Base-by-base conservation (phyloP, 2,797 vertebrate genomes). In the Hippocampus kuda region DNA sequence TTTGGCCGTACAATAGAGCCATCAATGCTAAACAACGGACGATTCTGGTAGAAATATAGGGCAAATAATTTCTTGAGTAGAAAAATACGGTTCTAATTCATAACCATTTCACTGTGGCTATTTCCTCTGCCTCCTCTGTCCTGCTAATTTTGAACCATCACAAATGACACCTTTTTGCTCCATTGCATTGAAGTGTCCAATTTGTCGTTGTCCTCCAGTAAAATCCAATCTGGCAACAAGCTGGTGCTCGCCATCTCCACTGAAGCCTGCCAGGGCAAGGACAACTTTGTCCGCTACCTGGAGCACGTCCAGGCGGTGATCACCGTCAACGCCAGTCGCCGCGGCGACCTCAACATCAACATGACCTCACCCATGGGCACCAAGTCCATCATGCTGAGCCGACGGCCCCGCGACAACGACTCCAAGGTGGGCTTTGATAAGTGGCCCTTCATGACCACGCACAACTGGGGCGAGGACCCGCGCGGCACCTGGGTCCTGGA, bases 361-460 rank as follows among this genome's bases (percentile, higher is more conserved):
- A 95, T 99, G 95, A 99, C 97, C 41, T 99, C 97, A 0, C 97
- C 97, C 0, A 97, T 94, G 95, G 97, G 95, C 74, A 99, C 97
- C 22, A 98, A 96, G 86, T 99, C 97, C 82, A 97, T 99, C 75
- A 85, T 99, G 78, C 90, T 99, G 81, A 98, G 97, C 87, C 92
- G 93, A 34, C 91, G 97, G 53, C 96, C 97, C 1, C 92, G 97
- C 10, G 97, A 99, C 48, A 93, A 97, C 0, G 97, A 99, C 85
- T 86, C 94, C 84, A 98, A 96, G 82, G 97, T 99, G 86, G 97
- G 97, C 81, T 99, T 99, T 70, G 97, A 99, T 90, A 99, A 98
- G 79, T 99, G 97, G 97, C 97, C 97, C 84, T 99, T 98, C 89
- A 99, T 99, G 97, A 99, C 97, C 72, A 96, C 94, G 30, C 97